These are phyloP conservation scores for Falco novaeseelandiae DNA, from an alignment of 2,797 vertebrate species.

Conservation along the genomic window DNA sequence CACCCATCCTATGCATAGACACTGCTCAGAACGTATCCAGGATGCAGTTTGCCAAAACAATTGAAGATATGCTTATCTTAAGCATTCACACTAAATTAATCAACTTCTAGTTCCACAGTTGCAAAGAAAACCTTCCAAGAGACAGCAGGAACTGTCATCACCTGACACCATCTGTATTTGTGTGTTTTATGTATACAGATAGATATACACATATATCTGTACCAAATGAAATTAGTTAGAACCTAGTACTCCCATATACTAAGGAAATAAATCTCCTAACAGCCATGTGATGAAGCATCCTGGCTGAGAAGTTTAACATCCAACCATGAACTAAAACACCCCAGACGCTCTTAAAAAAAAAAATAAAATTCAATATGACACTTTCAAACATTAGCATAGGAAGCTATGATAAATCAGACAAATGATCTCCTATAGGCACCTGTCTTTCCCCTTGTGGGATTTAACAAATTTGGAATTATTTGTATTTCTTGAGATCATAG, in stretches of 20 bases:
- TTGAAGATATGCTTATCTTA: background rate
- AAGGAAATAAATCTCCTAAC: background rate
- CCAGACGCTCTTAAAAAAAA: background rate
- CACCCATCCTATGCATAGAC: background rate
- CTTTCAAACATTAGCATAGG: background rate
- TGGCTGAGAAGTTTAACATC: background rate
- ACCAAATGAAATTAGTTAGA: background rate
- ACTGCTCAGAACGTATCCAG: background rate
- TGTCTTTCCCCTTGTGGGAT: background rate
- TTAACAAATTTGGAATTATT: background rate
- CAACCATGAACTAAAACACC: background rate
- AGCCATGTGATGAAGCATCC: background rate
- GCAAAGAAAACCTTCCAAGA: background rate
- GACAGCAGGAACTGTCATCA: background rate
- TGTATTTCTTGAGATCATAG: background rate
- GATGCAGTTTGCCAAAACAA: background rate
- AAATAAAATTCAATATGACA: background rate
- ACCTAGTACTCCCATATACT: background rate
- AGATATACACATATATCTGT: background rate
- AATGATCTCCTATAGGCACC: background rate
- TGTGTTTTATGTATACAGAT: background rate
- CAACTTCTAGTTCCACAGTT: background rate
- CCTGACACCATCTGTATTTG: background rate
- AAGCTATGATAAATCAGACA: background rate
- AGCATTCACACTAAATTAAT: background rate